phyloP scores from a whole-genome alignment of 2,113 vertebrate genomes.

The Canis aureus region DNA sequence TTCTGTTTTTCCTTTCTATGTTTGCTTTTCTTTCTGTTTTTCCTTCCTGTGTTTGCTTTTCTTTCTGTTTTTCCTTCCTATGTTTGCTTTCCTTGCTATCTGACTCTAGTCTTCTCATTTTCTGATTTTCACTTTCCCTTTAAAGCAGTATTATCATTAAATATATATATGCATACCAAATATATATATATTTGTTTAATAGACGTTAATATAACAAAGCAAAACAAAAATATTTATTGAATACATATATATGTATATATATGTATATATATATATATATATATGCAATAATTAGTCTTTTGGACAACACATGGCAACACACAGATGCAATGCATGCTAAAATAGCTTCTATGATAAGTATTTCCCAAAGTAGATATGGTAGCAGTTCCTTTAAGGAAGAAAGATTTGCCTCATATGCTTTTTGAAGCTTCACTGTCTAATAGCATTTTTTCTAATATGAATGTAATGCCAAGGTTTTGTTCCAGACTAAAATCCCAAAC shows the following conservation, averaged over 20 bases:
- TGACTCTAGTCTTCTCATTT: neutral
- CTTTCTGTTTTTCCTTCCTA: neutral
- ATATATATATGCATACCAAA: too few species aligned
- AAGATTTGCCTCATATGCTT: neutral
- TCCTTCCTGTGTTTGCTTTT: neutral
- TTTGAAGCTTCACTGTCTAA: neutral
- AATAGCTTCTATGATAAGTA: neutral
- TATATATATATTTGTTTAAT: too few species aligned
- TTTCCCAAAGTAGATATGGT: neutral
- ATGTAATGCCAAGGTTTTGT: neutral
- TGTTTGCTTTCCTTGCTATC: neutral
- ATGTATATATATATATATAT: neutral
- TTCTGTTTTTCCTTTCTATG: too few species aligned
- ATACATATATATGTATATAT: too few species aligned
- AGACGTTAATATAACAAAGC: too few species aligned
- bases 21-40: neutral
- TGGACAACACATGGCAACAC: neutral
- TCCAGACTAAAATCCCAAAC: constrained; percentile 49
- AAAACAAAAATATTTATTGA: too few species aligned
- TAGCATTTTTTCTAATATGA: neutral
- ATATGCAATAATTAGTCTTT: neutral
- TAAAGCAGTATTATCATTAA: neutral
- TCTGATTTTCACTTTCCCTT: neutral
- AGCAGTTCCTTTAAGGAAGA: neutral
- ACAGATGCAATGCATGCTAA: neutral